Base-by-base conservation (phyloP, 2,888 invertebrate genomes). In the Platycheirus albimanus region DNA sequence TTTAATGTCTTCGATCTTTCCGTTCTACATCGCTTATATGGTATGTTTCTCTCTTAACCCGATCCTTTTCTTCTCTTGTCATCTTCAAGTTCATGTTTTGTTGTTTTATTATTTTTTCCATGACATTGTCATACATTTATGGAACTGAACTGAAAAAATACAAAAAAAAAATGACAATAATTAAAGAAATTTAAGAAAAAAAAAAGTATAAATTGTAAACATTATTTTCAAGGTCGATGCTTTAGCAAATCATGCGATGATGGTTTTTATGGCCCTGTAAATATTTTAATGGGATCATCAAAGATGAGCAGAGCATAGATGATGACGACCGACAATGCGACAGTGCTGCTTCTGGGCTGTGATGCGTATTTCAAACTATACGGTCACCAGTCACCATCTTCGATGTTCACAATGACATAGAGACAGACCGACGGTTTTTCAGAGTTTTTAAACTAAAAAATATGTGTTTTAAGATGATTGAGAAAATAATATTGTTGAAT, bases 181-280 rank as follows among this genome's bases (percentile, higher is more conserved):
- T 20, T 30, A 61, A 36, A 61, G n/a, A n/a, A n/a, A n/a, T n/a
- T n/a, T n/a, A n/a, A 17, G 43, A 36, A 19, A 30, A 36, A 61
- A 61, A 15, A 17, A 45, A 61, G 56, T 11, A 54, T 56, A 19
- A 54, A 64, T 56, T 75, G 71, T 83, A 83, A 69, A 72, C 78
- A 86, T 86, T 87, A 87, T 85, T 86, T 81, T 88, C 90, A 90
- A 90, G 90, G 90, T 88, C 84, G 66, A 43, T 88, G 88, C 81
- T 85, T 66, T 81, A 72, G 86, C 87, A 87, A 87, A 90, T 89
- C 88, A 89, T 89, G 88, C 89, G 89, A 90, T 78, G 78, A 78
- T 78, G 83, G 54, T 74, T 83, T 90, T 90, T 90, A 90, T 90
- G 87, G 87, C 85, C 86, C 86, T 88, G 88, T 90, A 90, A 89